Base-by-base conservation (phyloP, 2,113 vertebrate genomes). In the Rutilus rutilus region DNA sequence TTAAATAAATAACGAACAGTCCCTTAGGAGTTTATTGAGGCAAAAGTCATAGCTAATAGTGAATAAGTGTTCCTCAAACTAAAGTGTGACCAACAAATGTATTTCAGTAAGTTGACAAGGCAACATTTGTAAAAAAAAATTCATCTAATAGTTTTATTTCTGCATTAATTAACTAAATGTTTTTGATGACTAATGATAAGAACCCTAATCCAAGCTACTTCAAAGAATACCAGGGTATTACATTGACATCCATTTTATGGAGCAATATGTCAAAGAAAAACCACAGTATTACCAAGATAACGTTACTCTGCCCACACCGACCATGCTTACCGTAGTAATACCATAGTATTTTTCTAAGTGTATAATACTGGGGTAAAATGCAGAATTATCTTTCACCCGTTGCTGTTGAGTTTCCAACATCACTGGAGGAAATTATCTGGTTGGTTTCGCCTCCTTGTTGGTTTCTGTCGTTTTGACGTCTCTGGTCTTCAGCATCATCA, bases 351-450 rank as follows among this genome's bases (percentile, higher is more conserved):
- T 42, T 2, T 42, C 4, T 42, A 5, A 25, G 21, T 17, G 1
- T 15, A 3, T 33, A 60, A 33, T 42, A 3, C 39, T 42, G 21
- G 0, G 42, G 5, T 27, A 60, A 27, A 57, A 21, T 57, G 19
- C 54, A 23, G 19, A 57, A 57, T 19, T 54, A 12, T 62, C 17
- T 86, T 78, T 90, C 39, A 94, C 93, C 93, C 73, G 93, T 93
- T 14, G 93, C 93, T 77, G 92, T 93, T 4, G 92, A 88, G 87
- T 87, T 92, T 82, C 87, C 90, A 39, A 88, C 73, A 71, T 86
- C 71, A 42, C 81, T 85, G 27, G 85, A 82, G 74, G 71, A 76
- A 7, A 60, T 42, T 0, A 50, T 65, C 39, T 52, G 73, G 42
- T 23, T 50, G 12, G 59, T 77, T 78, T 59, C 30, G 69, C 64